Evolutionary conservation across 2,113 vertebrate genomes (phyloP).

Genomic region (Rattus rattus): DNA sequence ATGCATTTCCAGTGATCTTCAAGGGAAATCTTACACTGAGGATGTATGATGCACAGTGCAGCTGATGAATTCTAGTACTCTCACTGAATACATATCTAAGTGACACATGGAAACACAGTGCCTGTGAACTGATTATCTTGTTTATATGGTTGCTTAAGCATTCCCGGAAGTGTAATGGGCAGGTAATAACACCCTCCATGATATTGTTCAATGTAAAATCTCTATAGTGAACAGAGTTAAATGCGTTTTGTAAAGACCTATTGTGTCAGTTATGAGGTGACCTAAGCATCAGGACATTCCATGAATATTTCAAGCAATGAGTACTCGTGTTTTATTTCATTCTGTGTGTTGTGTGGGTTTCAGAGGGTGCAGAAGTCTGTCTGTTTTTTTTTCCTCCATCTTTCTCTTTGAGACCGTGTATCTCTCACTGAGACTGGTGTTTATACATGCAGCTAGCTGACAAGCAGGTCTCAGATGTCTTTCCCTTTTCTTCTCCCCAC

Average conservation of each 20-base stretch:
- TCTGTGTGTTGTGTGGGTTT: background rate
- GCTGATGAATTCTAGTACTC: background rate
- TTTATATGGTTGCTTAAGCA: background rate
- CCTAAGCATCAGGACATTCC: background rate
- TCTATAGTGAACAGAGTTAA: background rate
- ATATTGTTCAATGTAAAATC: background rate
- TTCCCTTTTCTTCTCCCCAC: no score
- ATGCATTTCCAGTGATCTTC: slow-evolving; percentile 4
- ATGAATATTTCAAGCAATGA: background rate
- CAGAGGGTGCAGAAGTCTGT: background rate
- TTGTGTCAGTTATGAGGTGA: background rate
- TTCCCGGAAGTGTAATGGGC: background rate
- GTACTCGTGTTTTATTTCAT: no score
- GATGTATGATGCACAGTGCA: background rate
- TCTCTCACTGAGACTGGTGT: background rate
- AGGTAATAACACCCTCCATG: background rate
- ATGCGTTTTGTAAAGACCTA: background rate
- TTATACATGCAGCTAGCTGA: background rate
- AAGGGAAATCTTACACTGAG: background rate
- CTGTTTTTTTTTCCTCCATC: background rate
- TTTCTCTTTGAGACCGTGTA: background rate
- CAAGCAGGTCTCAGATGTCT: background rate
- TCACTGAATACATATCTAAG: background rate
- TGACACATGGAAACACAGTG: background rate
- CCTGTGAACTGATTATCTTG: background rate